Evolutionary conservation across 2,888 invertebrate species (phyloP).

Genomic region (Cataglyphis cursor): DNA sequence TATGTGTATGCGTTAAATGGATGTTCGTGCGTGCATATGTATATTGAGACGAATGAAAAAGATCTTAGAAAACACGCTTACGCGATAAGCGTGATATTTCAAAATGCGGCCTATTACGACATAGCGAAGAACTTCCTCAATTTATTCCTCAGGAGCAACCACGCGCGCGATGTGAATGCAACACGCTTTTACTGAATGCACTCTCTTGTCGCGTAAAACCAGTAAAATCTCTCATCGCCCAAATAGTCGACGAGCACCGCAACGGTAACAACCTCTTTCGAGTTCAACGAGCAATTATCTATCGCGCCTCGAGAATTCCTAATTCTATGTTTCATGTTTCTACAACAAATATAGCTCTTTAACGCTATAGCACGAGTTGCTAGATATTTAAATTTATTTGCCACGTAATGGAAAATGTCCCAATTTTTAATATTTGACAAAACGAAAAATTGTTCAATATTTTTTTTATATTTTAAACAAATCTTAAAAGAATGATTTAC

Average conservation of each 20-base stretch:
- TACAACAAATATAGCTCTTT: not conserved
- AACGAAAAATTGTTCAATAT: not conserved
- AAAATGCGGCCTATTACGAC: slow-evolving; percentile 18
- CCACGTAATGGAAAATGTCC: not conserved
- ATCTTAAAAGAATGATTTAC: not conserved
- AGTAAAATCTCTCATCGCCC: slow-evolving; percentile 37
- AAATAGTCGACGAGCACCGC: slow-evolving; percentile 20
- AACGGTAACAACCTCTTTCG: slow-evolving; percentile 10
- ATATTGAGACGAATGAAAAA: not conserved
- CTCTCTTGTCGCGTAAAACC: slow-evolving; percentile 8
- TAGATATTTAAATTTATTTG: not conserved
- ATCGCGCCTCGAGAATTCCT: not conserved
- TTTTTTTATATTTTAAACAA: not conserved
- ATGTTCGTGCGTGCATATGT: slow-evolving; percentile 4
- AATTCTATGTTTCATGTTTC: not conserved
- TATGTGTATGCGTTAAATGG: not conserved
- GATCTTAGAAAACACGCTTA: slow-evolving; percentile 29
- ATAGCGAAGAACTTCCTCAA: slow-evolving; percentile 44
- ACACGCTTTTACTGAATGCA: slow-evolving; percentile 28
- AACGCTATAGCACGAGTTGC: not conserved
- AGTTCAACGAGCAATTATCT: slow-evolving; percentile 31
- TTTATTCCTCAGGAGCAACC: slow-evolving; percentile 38
- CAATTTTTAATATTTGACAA: not conserved
- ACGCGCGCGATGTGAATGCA: slow-evolving; percentile 38
- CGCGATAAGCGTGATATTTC: slow-evolving; percentile 50